Evolutionary conservation across 37 sponge, comb jelly and placozoan genomes (phyloP), one percentile per base, ranked within the genome.

Genomic region (Ianthella basta): DNA sequence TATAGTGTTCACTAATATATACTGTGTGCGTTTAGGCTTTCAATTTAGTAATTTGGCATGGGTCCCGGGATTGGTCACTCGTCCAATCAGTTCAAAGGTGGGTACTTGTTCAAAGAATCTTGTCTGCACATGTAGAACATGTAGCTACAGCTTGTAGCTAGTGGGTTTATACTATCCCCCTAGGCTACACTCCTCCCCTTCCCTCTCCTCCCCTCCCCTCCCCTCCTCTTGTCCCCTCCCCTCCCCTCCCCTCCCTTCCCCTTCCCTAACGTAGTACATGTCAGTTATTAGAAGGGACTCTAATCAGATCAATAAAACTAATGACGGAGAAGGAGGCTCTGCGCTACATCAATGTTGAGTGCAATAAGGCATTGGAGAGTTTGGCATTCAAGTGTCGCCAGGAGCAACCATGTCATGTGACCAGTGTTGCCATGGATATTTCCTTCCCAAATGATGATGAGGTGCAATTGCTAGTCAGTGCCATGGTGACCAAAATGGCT

Each of bases 391-490:
- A 80, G 37, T 80, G 83, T 0, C 83, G 88, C 15, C 64, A 39
- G 29, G 21, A 73, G 44, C 61, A 36, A n/a, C 93, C 93, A 0
- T 89, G 87, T 72, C 23, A 64, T 12, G 56, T 93, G 24, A 83
- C 60, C 40, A 80, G 79, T 37, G 56, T 93, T 4, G 27, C 25
- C 0, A 89, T 87, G 39, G 83, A 86, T 24, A 64, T 88, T 14
- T 86, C 88, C 63, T 79, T 89, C 0, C 87, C 93, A 21, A 90
- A 93, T 19, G 93, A 93, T 16, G 88, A 93, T 60, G 90, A 87
- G 38, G 54, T 93, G 5, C 93, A 89, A 82, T 64, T 64, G 8
- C 14, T 64, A 30, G 23, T 64, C 29, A 64, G 29, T 20, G 66
- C 29, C 8, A 10, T 64, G 23, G 66, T 30, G 29, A 64, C 14